A percentile compares a stretch with the other conserved stretches of the same genome.
Conservation (phyloP, 2,888 invertebrate species). For the Nemotelus pantherinus region DNA sequence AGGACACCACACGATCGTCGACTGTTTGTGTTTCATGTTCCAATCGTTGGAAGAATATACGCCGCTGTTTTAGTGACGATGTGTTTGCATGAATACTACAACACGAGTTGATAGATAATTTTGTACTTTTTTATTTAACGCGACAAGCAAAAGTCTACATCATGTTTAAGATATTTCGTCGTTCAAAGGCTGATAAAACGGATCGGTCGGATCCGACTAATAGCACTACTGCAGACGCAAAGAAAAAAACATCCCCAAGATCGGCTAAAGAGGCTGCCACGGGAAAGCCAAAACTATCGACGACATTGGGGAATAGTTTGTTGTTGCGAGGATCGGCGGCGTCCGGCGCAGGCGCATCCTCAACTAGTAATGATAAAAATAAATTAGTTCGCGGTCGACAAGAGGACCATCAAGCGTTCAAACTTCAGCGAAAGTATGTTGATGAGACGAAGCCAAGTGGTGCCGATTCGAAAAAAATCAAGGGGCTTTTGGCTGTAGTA, state of each 20-base stretch:
- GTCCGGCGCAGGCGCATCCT: constrained; percentile 39
- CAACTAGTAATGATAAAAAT: constrained; percentile 44
- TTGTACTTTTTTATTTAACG: not conserved
- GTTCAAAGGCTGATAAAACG: constrained; percentile 52
- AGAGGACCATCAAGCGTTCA: not conserved
- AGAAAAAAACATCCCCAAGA: constrained; percentile 1
- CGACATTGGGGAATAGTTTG: constrained; percentile 37
- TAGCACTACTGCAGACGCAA: constrained; percentile 13
- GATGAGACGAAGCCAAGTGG: not conserved
- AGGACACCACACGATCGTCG: constrained; percentile 9
- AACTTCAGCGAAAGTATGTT: not conserved
- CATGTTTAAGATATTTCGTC: constrained; percentile 60
- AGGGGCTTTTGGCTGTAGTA: constrained; percentile 1
- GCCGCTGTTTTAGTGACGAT: too few species aligned
- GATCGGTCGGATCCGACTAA: constrained; percentile 20
- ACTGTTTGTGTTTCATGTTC: too few species aligned
- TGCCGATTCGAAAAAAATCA: not conserved
- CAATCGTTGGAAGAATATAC: constrained; percentile 2
- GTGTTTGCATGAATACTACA: too few species aligned
- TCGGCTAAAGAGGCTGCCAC: constrained; percentile 53
- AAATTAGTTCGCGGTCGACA: constrained; percentile 32
- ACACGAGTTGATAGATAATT: too few species aligned
- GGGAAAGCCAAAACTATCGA: constrained; percentile 36
- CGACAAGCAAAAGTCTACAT: constrained; percentile 44
- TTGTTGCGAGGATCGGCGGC: not conserved